Conservation (phyloP, 2,888 invertebrate genomes). For the Choristoneura rosaceana region DNA sequence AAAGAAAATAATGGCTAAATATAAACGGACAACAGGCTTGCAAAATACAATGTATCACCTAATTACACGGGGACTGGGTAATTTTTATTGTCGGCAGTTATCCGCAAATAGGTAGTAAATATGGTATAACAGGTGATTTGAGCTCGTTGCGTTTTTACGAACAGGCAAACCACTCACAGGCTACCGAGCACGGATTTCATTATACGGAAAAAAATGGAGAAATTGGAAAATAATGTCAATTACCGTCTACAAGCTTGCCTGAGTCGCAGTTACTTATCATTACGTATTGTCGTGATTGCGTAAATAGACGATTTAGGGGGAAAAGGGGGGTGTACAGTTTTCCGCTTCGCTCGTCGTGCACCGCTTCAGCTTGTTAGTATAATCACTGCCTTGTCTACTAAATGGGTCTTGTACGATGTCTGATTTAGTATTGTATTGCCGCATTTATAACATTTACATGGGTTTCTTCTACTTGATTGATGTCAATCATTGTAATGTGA, state of each 20-base stretch:
- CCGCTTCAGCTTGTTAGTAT: slow-evolving; percentile 72
- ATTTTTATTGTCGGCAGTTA: slow-evolving; percentile 40
- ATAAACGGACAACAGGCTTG: slow-evolving; percentile 27
- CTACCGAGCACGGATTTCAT: slow-evolving; percentile 76
- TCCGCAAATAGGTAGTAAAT: slow-evolving; percentile 40
- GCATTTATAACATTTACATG: slow-evolving; percentile 35
- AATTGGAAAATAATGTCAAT: slow-evolving; percentile 85
- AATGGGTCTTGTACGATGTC: slow-evolving; percentile 56
- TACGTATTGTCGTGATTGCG: slow-evolving; percentile 81
- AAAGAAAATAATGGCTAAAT: slow-evolving; percentile 30
- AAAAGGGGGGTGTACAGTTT: slow-evolving; percentile 74
- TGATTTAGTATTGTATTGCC: slow-evolving; percentile 55
- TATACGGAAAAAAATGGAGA: slow-evolving; percentile 70
- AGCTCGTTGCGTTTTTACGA: slow-evolving; percentile 40
- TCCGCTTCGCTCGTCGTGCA: slow-evolving; percentile 73
- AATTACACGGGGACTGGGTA: slow-evolving; percentile 34
- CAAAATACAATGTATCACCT: slow-evolving; percentile 41
- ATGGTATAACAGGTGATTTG: slow-evolving; percentile 42
- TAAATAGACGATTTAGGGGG: slow-evolving; percentile 75
- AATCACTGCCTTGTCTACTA: slow-evolving; percentile 64
- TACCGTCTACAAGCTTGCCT: slow-evolving; percentile 69
- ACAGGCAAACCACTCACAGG: slow-evolving; percentile 52
- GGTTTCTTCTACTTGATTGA: slow-evolving; percentile 28
- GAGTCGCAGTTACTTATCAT: slow-evolving; percentile 75
- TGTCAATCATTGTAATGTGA: slow-evolving; percentile 16